Evolutionary conservation across 2,113 vertebrate species (phyloP), one percentile per base, ranked within the genome.

Genomic region (Smithornis capensis): DNA sequence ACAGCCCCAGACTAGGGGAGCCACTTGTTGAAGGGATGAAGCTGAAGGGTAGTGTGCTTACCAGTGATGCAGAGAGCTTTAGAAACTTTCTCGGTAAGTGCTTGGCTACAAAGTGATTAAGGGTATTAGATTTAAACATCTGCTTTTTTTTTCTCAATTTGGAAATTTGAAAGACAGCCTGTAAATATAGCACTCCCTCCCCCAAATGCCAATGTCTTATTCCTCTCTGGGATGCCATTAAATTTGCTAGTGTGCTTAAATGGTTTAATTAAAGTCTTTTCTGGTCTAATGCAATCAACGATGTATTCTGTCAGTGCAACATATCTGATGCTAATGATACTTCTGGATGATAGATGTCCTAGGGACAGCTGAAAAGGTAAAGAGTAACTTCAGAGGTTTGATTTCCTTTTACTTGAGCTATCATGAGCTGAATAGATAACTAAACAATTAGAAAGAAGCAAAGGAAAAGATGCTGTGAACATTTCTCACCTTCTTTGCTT

Each of bases 111-210:
- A n/a, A 73, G 27, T 55, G 21, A 24, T 79, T 90, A 85, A 59
- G 11, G 27, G 18, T 35, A 53, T 76, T 80, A 23, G 12, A n/a
- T 69, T 56, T 73, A 80, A 88, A n/a, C 10, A 19, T 53, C 47
- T 33, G 9, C 15, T 89, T 85, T 50, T 17, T 68, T 92, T 85
- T 64, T 33, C 29, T 14, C 22, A 31, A 2, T 64, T 44, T 70
- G 59, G 25, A 81, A 94, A 42, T 81, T 37, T 65, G 92, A 83
- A 93, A 83, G 90, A 37, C 18, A 76, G 47, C 17, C 59, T 83
- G 3, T 45, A 76, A 80, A 53, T 17, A 7, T 40, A 75, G 74
- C 8, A 22, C 17, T 87, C 18, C 8, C 9, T 71, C 21, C 8
- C 13, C 9, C 9, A 13, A 7, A 29, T 4, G 9, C 19, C 21